phyloP scores from a whole-genome alignment of 2,888 invertebrate genomes.

The Troilus luridus region DNA sequence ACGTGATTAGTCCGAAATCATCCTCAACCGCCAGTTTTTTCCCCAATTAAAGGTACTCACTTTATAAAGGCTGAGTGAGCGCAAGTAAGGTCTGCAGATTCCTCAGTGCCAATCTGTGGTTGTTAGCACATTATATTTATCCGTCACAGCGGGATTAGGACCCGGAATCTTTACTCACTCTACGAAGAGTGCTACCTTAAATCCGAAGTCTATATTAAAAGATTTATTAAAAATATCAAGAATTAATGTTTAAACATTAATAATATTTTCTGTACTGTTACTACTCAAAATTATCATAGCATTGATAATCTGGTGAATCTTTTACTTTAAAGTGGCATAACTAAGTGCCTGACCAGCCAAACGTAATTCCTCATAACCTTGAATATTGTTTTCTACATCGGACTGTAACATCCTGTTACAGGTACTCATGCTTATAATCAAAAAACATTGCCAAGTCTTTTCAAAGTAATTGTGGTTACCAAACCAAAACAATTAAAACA shows the following conservation, averaged over 20 bases:
- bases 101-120: no score
- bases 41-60: no score
- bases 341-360: not conserved
- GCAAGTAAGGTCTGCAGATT: no score
- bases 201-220: no score
- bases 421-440: not conserved
- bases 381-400: not conserved
- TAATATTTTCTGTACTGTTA: not conserved
- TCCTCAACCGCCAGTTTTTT: no score
- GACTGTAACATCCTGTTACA: not conserved
- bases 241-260: not conserved
- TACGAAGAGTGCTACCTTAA: no score
- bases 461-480: not conserved
- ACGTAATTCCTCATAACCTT: constrained; percentile 25
- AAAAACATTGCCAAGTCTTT: not conserved
- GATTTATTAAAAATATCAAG: not conserved
- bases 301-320: not conserved
- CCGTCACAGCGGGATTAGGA: no score
- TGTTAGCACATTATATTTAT: no score
- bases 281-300: not conserved
- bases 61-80: no score
- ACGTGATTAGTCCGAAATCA: no score
- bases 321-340: not conserved
- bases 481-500: no score
- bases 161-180: no score